Percentiles rank a stretch among this genome's conserved stretches.
phyloP scores from a whole-genome alignment of 2,113 vertebrate genomes.

The Castor canadensis region DNA sequence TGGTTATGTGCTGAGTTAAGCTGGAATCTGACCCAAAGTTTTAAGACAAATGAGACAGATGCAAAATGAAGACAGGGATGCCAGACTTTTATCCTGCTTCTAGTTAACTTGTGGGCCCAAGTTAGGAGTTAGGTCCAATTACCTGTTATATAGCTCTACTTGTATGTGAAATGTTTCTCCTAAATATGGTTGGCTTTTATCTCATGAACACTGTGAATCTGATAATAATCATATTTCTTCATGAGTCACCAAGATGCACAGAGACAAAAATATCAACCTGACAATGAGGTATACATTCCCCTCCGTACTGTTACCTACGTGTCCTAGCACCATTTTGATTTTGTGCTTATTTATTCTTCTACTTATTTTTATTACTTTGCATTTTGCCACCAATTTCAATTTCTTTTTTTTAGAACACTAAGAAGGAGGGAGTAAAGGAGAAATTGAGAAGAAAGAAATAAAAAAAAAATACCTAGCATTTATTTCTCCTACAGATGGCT shows the following conservation, averaged over 20 bases:
- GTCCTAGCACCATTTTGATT: neutral
- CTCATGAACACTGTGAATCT: neutral
- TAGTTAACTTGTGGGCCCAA: no score
- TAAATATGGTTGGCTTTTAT: conserved; percentile 11
- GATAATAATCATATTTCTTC: neutral
- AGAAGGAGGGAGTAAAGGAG: neutral
- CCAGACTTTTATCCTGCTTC: no score
- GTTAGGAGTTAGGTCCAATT: no score
- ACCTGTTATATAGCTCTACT: neutral
- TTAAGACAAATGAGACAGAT: no score
- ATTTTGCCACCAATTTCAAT: neutral
- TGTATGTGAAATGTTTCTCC: neutral
- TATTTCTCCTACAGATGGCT: neutral
- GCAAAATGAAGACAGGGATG: no score
- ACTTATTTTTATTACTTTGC: neutral
- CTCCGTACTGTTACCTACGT: neutral
- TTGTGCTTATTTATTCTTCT: neutral
- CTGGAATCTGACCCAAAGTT: no score
- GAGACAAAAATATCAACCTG: neutral
- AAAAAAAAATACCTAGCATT: neutral
- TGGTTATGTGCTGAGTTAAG: no score
- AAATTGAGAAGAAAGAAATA: conserved; percentile 17
- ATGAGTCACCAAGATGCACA: neutral
- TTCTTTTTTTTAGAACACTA: neutral
- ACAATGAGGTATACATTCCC: neutral